These are phyloP conservation scores for Clupea harengus DNA, from an alignment of 2,113 vertebrate species.

Conservation along the genomic window DNA sequence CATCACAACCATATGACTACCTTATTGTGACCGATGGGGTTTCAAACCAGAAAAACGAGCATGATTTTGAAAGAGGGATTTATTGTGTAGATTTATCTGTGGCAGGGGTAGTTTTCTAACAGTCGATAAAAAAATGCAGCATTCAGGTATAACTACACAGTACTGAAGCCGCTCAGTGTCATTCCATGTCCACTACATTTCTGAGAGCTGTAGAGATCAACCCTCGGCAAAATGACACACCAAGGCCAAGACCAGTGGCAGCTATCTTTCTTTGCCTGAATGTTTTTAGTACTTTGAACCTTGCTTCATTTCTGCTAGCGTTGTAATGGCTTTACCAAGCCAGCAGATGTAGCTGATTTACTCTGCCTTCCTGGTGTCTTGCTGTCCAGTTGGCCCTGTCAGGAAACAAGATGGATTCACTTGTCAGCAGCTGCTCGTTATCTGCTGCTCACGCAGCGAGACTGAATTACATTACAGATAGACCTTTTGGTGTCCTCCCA, in stretches of 20 bases:
- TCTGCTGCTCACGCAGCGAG: constrained; percentile 20
- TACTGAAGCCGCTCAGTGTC: not conserved
- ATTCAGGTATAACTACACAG: not conserved
- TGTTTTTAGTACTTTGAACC: not conserved
- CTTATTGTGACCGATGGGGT: not conserved
- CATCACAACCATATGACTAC: not conserved
- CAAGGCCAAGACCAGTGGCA: not conserved
- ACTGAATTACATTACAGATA: constrained; percentile 35
- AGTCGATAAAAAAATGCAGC: not conserved
- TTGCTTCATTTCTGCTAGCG: not conserved
- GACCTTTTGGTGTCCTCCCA: constrained; percentile 6
- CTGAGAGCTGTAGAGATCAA: not conserved
- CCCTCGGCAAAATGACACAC: not conserved
- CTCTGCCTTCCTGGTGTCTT: constrained; percentile 33
- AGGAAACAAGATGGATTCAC: constrained; percentile 38
- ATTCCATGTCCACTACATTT: not conserved
- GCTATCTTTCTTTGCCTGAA: not conserved
- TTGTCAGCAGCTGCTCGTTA: constrained; percentile 36
- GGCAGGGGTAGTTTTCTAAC: not conserved
- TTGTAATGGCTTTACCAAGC: constrained; percentile 51
- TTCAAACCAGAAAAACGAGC: not conserved
- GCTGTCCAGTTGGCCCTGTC: constrained; percentile 28
- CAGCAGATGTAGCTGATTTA: constrained; percentile 52
- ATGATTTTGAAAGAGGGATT: not conserved
- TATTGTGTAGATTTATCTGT: not conserved